A percentile compares a stretch with the other conserved stretches of the same genome.
Conservation (phyloP, 2,113 vertebrate species). For the Crypturellus undulatus region DNA sequence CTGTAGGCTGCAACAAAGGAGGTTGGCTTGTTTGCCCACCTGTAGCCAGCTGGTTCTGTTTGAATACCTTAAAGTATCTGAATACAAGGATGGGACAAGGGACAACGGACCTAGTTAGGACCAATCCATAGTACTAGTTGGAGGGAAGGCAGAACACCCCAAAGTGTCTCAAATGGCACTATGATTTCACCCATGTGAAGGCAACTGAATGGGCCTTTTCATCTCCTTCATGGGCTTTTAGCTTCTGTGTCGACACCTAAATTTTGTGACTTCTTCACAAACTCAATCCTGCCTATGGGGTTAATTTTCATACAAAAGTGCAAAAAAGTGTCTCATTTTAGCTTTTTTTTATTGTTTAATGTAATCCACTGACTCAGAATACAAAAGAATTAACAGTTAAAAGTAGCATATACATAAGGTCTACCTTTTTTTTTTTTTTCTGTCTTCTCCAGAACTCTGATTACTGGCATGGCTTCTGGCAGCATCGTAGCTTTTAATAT, state of each 20-base stretch:
- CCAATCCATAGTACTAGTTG: not conserved
- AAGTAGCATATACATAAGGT: not conserved
- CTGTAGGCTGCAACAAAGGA: not conserved
- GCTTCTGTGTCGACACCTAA: not conserved
- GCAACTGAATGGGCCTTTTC: not conserved
- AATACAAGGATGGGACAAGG: not conserved
- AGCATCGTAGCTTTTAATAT: slow-evolving; percentile 99
- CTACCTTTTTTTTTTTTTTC: slow-evolving; percentile 8
- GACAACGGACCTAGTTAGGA: not conserved
- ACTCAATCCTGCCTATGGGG: not conserved
- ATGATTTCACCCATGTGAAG: not conserved
- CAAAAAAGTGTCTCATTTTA: not conserved
- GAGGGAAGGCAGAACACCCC: not conserved
- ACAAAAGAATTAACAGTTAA: not conserved
- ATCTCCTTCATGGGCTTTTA: not conserved
- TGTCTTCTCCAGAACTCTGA: slow-evolving; percentile 88
- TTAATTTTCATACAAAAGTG: not conserved
- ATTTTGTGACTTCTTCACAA: not conserved
- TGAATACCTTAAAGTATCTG: not conserved
- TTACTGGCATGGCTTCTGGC: slow-evolving; percentile 98
- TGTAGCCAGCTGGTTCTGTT: not conserved
- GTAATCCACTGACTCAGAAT: not conserved
- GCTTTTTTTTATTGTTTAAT: not conserved
- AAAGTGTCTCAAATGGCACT: not conserved
- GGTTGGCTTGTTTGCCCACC: not conserved